A percentile compares a stretch with the other conserved stretches of the same genome.
phyloP scores from a whole-genome alignment of 2,888 invertebrate genomes.

The Mechanitis mazaeus region DNA sequence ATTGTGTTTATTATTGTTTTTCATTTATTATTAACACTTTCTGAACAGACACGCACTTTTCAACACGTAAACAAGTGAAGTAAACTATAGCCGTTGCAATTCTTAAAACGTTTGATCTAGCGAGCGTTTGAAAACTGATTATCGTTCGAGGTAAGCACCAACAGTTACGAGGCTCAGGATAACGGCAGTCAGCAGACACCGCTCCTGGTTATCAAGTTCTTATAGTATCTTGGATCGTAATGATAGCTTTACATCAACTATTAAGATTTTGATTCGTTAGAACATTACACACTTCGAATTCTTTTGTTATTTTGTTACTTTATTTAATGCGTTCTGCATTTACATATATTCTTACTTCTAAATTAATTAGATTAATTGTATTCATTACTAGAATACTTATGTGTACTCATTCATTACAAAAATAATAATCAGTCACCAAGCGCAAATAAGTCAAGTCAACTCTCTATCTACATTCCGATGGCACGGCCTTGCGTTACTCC shows the following conservation, averaged over 20 bases:
- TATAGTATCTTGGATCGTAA: no score
- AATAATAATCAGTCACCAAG: slow-evolving; percentile 34
- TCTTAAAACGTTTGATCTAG: slow-evolving; percentile 6
- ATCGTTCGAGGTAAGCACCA: slow-evolving; percentile 11
- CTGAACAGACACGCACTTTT: no score
- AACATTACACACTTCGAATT: no score
- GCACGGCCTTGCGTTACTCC: slow-evolving; percentile 35
- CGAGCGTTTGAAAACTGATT: slow-evolving; percentile 16
- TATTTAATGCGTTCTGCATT: no score
- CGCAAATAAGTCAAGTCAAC: slow-evolving; percentile 47
- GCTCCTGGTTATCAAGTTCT: slow-evolving; percentile 17
- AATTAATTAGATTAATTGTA: no score
- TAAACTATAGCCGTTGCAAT: background rate
- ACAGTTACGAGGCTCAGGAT: slow-evolving; percentile 20
- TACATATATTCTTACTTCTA: no score
- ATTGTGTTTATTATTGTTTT: no score
- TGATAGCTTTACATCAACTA: background rate
- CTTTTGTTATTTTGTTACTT: no score
- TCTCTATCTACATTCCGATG: slow-evolving; percentile 61
- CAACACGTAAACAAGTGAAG: no score
- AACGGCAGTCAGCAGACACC: slow-evolving; percentile 22
- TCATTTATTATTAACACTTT: no score
- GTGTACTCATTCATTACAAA: slow-evolving; percentile 8
- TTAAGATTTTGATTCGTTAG: no score
- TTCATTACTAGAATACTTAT: background rate